Base-by-base conservation (phyloP, 1,140 invertebrate genomes). In the Drosophila suzukii region DNA sequence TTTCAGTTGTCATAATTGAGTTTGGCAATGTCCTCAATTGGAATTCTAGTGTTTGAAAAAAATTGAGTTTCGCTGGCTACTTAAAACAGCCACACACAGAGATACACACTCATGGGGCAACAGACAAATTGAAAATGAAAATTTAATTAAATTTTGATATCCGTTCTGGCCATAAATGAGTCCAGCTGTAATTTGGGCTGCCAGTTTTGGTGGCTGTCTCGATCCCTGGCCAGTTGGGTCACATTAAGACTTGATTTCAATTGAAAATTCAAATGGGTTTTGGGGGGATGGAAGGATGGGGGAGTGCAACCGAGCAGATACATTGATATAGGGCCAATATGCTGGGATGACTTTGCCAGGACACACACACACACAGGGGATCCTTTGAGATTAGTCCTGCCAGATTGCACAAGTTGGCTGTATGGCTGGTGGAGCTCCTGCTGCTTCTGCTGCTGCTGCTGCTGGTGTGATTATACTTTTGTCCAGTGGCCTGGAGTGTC, bases 71-170 rank as follows among this genome's bases (percentile, higher is more conserved):
- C 38, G 54, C 44, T 27, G 73, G 73, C 72, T 75, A 74, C 71
- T 75, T 74, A 75, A 63, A 41, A 50, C 59, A 27, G 12, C 39
- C 30, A 51, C 53, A 51, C 24, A 51, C 53, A 44, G 11, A 57
- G 44, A 44, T 13, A 41, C 32, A 17, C 17, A n/a, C 13, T n/a
- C 39, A 41, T 12, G n/a, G 55, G 7, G 15, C 17, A 20, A 55
- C 44, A 65, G 66, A 43, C 66, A 81, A 86, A 88, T 88, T 82
- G 83, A 77, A 89, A 88, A 89, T 88, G 83, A 89, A 89, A 88
- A 83, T 89, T 88, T 89, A 88, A 88, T 89, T 88, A 88, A 88
- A 89, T 83, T 88, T 83, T 89, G 84, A 88, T 88, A 89, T 89
- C 77, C 83, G 80, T 43, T 75, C 70, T 77, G 59, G 63, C 47